Percentiles rank a stretch among this genome's conserved stretches.
phyloP scores from a whole-genome alignment of 2,113 vertebrate genomes.

The Xiphorhynchus elegans region DNA sequence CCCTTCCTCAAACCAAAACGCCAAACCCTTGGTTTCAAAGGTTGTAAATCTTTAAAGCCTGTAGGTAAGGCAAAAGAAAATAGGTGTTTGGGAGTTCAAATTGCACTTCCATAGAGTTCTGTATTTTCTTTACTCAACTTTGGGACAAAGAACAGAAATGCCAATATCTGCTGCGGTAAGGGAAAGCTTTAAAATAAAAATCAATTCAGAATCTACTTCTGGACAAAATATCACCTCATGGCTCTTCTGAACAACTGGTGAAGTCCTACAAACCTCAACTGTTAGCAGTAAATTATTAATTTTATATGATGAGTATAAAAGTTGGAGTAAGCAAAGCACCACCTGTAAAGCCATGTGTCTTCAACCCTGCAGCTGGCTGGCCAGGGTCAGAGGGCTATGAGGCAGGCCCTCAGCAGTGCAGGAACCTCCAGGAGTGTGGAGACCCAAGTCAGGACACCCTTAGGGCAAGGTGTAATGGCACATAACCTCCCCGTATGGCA shows the following conservation, averaged over 20 bases:
- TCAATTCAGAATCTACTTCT: not conserved
- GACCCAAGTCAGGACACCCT: not conserved
- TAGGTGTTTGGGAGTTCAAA: not conserved
- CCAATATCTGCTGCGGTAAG: not conserved
- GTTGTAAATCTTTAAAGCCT: not conserved
- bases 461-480: not conserved
- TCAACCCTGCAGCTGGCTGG: rapidly evolving
- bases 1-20: not conserved
- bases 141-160: not conserved
- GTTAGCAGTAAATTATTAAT: not conserved
- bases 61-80: not conserved
- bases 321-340: not conserved
- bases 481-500: rapidly evolving
- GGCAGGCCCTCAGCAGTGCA: not conserved
- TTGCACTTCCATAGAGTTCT: not conserved
- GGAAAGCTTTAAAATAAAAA: not conserved
- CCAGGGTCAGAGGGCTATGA: not conserved
- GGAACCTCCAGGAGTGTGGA: not conserved
- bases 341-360: not conserved
- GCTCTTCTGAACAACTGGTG: not conserved
- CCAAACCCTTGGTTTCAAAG: not conserved
- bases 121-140: not conserved
- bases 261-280: not conserved
- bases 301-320: not conserved
- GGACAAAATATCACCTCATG: not conserved